phyloP scores from a whole-genome alignment of 2,888 invertebrate genomes.

The Drosophila greeni region DNA sequence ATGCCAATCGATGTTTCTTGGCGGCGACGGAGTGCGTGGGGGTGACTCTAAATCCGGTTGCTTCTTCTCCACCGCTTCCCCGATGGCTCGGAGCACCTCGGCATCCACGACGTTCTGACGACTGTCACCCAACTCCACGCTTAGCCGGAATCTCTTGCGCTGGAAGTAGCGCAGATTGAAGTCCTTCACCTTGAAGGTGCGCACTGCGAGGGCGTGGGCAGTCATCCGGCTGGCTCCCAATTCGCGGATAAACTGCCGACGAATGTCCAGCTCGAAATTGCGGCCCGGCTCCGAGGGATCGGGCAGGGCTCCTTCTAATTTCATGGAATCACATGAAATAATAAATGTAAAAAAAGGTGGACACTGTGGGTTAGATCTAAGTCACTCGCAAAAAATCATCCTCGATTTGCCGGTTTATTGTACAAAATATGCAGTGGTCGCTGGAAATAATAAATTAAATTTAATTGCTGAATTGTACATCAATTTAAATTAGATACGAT shows the following conservation, averaged over 20 bases:
- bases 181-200: conserved; percentile 28
- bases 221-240: conserved; percentile 43
- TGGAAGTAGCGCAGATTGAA: conserved; percentile 47
- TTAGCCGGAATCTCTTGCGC: conserved; percentile 35
- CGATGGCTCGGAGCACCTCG: conserved; percentile 34
- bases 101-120: conserved; percentile 36
- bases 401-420: background rate
- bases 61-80: conserved; percentile 16
- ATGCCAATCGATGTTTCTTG: conserved; percentile 53
- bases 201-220: conserved; percentile 41
- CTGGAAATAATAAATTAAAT: background rate
- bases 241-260: conserved; percentile 42
- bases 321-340: conserved; percentile 24
- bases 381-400: background rate
- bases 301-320: conserved; percentile 9
- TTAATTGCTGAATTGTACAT: background rate
- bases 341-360: conserved; percentile 18
- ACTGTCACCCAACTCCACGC: conserved; percentile 39
- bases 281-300: background rate
- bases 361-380: conserved; percentile 13
- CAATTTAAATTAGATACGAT: background rate
- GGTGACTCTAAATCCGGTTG: background rate
- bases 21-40: conserved; percentile 48
- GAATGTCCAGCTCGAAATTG: conserved; percentile 36
- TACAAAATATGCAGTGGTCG: background rate